Evolutionary conservation across 2,888 invertebrate species (phyloP).

Genomic region (Pseudeuparius sepicola): DNA sequence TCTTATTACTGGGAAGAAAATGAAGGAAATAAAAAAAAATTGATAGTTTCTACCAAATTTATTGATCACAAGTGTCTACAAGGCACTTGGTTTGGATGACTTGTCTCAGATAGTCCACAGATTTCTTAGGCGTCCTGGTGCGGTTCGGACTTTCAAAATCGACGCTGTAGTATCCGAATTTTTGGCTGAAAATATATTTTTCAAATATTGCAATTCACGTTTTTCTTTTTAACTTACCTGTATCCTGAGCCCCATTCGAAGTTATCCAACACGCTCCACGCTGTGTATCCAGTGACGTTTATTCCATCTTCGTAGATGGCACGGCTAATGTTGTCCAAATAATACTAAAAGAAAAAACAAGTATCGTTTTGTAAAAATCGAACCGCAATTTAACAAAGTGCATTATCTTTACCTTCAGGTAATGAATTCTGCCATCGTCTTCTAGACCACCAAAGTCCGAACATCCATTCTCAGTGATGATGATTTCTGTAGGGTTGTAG

Average conservation of each 20-base stretch:
- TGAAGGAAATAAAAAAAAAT: no score
- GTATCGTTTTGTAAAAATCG: no score
- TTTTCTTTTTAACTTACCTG: not conserved
- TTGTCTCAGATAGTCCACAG: slow-evolving; percentile 44
- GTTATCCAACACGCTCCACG: not conserved
- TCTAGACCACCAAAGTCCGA: slow-evolving; percentile 8
- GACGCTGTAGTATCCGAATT: slow-evolving; percentile 56
- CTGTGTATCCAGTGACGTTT: slow-evolving; percentile 1
- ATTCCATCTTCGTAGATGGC: slow-evolving; percentile 2
- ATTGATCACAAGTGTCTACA: slow-evolving; percentile 9
- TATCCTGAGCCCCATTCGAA: slow-evolving; percentile 1
- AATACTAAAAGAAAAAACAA: no score
- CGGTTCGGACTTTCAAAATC: slow-evolving; percentile 48
- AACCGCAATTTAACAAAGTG: no score
- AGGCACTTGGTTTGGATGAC: slow-evolving; percentile 32
- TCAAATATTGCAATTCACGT: not conserved
- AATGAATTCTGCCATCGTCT: slow-evolving; percentile 16
- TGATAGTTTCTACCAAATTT: no score
- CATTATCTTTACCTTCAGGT: slow-evolving; percentile 14
- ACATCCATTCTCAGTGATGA: slow-evolving; percentile 16
- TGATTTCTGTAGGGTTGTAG: slow-evolving; percentile 13
- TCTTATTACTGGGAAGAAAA: no score
- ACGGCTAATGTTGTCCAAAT: not conserved
- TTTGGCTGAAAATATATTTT: slow-evolving; percentile 42
- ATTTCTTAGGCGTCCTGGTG: slow-evolving; percentile 50